phyloP scores from a whole-genome alignment of 2,797 vertebrate species.

The Neomorphus geoffroyi region DNA sequence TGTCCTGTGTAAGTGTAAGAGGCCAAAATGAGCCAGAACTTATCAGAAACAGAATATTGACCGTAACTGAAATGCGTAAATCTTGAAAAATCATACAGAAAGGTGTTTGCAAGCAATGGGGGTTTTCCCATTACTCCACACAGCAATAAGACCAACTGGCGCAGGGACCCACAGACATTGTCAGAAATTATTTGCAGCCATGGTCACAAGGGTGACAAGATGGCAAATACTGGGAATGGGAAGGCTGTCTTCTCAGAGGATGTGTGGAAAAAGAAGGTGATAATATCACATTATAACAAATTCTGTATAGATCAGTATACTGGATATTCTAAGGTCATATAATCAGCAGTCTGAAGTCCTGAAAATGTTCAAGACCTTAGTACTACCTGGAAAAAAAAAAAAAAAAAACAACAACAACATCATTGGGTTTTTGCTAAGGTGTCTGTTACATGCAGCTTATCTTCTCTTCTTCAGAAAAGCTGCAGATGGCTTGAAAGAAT shows the following conservation, averaged over 20 bases:
- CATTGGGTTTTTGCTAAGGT: accelerated
- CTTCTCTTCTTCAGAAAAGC: neutral
- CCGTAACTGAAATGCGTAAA: neutral
- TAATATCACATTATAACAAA: neutral
- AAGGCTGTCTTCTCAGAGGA: neutral
- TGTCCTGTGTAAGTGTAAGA: neutral
- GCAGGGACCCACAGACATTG: neutral
- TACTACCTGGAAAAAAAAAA: neutral
- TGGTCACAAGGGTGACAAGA: neutral
- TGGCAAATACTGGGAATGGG: neutral
- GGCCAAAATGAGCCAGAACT: neutral
- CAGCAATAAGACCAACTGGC: neutral
- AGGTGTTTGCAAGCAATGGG: neutral
- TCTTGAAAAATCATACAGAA: neutral
- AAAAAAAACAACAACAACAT: too few species aligned
- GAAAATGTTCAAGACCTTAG: neutral
- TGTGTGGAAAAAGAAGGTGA: neutral
- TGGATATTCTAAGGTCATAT: neutral
- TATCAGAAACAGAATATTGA: neutral
- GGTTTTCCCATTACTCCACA: neutral
- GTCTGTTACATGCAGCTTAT: neutral
- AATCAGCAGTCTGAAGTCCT: neutral
- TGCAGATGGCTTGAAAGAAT: neutral
- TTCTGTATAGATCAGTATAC: neutral
- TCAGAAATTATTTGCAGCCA: neutral